Evolutionary conservation across 2,888 invertebrate genomes (phyloP), one percentile per base, ranked within the genome.

Genomic region (Aphidoletes aphidimyza): DNA sequence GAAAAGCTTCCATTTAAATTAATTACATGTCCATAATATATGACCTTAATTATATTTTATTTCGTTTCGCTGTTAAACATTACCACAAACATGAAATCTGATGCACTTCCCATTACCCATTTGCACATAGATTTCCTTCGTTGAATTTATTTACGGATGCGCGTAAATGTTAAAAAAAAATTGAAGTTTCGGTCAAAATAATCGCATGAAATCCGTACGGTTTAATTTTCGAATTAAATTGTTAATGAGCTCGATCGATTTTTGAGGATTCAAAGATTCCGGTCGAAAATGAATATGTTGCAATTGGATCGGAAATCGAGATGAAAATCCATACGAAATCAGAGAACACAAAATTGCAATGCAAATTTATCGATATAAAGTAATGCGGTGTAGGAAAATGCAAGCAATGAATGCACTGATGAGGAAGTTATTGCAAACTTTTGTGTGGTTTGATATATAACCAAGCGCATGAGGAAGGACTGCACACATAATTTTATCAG

Each of bases 1-100:
- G 30, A 69, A 69, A 69, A 5, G 69, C 30, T 69, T 30, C 42
- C 26, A 69, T 30, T 69, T 69, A 34, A 69, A 69, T 30, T 69
- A 69, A 69, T 69, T 69, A 69, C 34, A 69, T n/a, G 17, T 69
- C 6, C 69, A 69, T 69, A 69, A 69, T 69, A 69, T 69, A 69
- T 69, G 69, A 69, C 34, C 69, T 34, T 69, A 69, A 69, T 69
- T 69, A 69, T 34, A 14, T 34, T 54, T 54, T 54, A 14, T 54
- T 22, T 5, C 54, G 54, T 54, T 39, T 39, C 69, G 0, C 14
- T 30, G 34, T 30, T 69, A 14, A 30, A 11, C 17, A 69, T 69
- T 0, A 14, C 69, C 69, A 14, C 69, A 69, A 69, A 69, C 69
- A 69, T 30, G 69, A 69, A 14, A 30, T 69, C 14, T 14, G 11